Base-by-base conservation (phyloP, 1,140 invertebrate species). In the Tachypleus tridentatus region DNA sequence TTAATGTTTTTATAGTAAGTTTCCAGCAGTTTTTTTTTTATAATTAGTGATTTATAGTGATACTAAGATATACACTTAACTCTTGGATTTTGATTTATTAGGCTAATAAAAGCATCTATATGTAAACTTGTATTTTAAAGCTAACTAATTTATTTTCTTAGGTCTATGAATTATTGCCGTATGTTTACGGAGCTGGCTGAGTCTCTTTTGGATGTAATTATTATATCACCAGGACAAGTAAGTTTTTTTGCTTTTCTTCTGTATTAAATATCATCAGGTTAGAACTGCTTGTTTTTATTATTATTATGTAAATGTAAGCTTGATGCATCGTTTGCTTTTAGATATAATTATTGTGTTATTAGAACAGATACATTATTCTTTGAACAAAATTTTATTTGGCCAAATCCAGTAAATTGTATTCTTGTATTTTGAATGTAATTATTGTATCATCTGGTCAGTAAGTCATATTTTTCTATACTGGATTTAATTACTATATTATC, bases 171-270 rank as follows among this genome's bases (percentile, higher is more conserved):
- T 75, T 97, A 93, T 76, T 91, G 89, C 74, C 85, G 94, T 70
- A 87, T 98, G 70, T 98, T 98, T 76, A 96, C 94, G 10, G 93
- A 97, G 76, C 77, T 97, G 60, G 92, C 86, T 49, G 94, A 98
- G 78, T 86, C 91, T 9, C 89, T 97, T 76, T 79, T 98, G 68
- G 84, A 88, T 63, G 86, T 87, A 72, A 91, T 98, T 70, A 80
- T 96, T 6, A 73, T 51, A 74, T 75, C 63, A 77, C 81, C 53
- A 76, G 74, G 67, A 71, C 77, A 64, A 69, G 67, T 64, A 61
- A 47, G 61, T 61, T 29, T 3, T 49, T 51, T 61, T 60, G 6
- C n/a, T 64, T 51, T 47, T 59, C 3, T 11, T 64, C 47, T 58
- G 4, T 59, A 51, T 59, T 64, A 29, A 47, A 3, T 54, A 58